A percentile compares a stretch with the other conserved stretches of the same genome.
Evolutionary conservation across 2,113 vertebrate species (phyloP).

Genomic region (Capreolus pygargus): DNA sequence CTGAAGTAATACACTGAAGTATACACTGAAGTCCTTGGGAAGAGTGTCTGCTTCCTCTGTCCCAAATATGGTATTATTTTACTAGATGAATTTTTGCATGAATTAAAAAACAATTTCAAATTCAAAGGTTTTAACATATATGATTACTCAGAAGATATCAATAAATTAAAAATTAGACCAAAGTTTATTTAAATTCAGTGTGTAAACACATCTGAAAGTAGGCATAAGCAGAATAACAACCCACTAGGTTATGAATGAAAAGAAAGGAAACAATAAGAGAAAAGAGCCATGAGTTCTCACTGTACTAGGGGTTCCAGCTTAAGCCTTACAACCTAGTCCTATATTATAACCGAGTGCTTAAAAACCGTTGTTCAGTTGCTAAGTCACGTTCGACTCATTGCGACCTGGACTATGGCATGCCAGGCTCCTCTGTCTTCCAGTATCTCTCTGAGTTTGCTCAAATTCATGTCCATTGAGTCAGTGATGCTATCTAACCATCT

Average conservation of each 20-base stretch:
- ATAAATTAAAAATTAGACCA: background rate
- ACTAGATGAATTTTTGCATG: background rate
- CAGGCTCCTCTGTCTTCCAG: background rate
- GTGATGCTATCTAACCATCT: background rate
- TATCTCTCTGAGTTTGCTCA: background rate
- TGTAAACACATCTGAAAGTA: background rate
- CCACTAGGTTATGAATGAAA: background rate
- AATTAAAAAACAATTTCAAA: constrained; percentile 4
- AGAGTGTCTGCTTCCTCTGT: background rate
- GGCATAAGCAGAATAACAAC: background rate
- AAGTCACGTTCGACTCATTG: background rate
- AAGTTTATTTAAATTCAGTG: constrained; percentile 1
- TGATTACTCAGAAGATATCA: background rate
- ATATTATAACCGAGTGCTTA: background rate
- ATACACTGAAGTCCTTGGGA: background rate
- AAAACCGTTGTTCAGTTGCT: background rate
- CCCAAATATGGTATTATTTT: background rate
- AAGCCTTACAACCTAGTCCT: background rate
- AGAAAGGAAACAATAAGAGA: background rate
- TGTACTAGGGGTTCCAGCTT: background rate
- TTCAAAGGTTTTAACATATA: background rate
- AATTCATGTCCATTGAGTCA: background rate
- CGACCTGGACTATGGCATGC: background rate
- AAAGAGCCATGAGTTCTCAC: background rate
- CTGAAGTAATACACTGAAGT: too few relatives aligned